phyloP scores from a whole-genome alignment of 1,140 invertebrate genomes.

The Drosophila sp. region DNA sequence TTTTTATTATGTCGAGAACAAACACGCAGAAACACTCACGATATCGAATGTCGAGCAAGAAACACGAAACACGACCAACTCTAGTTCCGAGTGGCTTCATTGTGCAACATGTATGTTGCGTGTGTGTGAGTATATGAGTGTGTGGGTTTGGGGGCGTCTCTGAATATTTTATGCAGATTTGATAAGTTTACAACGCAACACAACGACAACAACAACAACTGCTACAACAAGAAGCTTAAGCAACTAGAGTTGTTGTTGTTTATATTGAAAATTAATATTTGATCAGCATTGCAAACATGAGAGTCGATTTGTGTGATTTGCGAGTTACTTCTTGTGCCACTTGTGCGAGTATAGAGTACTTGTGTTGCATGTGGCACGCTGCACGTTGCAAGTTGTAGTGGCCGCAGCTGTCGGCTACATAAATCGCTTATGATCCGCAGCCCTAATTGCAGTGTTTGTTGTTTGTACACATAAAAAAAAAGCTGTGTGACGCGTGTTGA shows the following conservation, averaged over 20 bases:
- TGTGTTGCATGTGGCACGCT: constrained; percentile 18
- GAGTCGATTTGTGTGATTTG: constrained; percentile 30
- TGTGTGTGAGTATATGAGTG: constrained; percentile 27
- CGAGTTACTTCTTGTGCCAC: constrained; percentile 4
- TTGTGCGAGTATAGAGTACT: no score
- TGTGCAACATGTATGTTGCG: constrained; percentile 33
- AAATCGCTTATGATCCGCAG: constrained; percentile 16
- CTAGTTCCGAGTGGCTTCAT: constrained; percentile 12
- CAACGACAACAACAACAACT: constrained; percentile 19
- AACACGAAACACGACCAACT: neutral
- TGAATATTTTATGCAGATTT: constrained; percentile 57
- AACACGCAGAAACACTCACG: no score
- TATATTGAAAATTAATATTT: constrained; percentile 77
- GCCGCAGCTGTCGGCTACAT: constrained; percentile 17
- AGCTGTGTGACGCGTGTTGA: constrained; percentile 46
- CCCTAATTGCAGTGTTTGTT: constrained; percentile 33
- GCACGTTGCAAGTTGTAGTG: constrained; percentile 34
- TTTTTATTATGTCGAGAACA: no score
- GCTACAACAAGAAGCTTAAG: neutral
- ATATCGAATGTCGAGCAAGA: neutral
- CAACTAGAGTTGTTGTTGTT: constrained; percentile 34
- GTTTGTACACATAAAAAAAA: constrained; percentile 6
- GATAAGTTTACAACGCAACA: constrained; percentile 46
- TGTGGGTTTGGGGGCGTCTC: constrained; percentile 18
- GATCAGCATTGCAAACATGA: constrained; percentile 49